Evolutionary conservation across 2,797 vertebrate species (phyloP).

Genomic region (Poecilia wingei): DNA sequence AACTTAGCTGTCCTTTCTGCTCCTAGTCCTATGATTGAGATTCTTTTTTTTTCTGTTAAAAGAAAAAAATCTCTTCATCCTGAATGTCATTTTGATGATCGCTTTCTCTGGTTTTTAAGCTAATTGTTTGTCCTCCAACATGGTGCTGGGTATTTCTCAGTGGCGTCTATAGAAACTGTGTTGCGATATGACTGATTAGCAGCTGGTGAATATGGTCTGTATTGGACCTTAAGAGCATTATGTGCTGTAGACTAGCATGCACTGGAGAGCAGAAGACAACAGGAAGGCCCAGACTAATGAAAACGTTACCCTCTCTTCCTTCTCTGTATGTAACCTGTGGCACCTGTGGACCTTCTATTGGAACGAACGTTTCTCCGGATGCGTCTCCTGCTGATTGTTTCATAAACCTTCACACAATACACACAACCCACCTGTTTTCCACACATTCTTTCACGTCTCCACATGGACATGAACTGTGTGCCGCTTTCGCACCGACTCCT

Average conservation of each 20-base stretch:
- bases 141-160: conserved; percentile 3
- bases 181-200: conserved; percentile 15
- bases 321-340: conserved; percentile 98
- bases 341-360: conserved; percentile 99
- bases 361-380: conserved; percentile 99
- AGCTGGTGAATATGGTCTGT: conserved; percentile 10
- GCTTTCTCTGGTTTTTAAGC: neutral
- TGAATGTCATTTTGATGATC: neutral
- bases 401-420: conserved; percentile 70
- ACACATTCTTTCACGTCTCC: conserved; percentile 47
- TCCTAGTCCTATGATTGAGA: neutral
- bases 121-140: conserved; percentile 4
- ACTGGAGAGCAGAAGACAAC: conserved; percentile 65
- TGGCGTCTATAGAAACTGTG: neutral
- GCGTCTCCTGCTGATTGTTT: conserved; percentile 80
- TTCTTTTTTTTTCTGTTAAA: neutral
- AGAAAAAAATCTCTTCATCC: neutral
- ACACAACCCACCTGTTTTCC: conserved; percentile 52
- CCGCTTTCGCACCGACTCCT: conserved; percentile 70
- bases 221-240: conserved; percentile 19
- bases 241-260: conserved; percentile 76
- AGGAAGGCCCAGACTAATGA: conserved; percentile 94
- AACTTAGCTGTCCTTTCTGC: neutral
- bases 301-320: conserved; percentile 99
- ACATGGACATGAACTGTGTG: conserved; percentile 83